A percentile compares a stretch with the other conserved stretches of the same genome.
Evolutionary conservation across 1,140 invertebrate species (phyloP).

Genomic region (Himalopsyche phryganea): DNA sequence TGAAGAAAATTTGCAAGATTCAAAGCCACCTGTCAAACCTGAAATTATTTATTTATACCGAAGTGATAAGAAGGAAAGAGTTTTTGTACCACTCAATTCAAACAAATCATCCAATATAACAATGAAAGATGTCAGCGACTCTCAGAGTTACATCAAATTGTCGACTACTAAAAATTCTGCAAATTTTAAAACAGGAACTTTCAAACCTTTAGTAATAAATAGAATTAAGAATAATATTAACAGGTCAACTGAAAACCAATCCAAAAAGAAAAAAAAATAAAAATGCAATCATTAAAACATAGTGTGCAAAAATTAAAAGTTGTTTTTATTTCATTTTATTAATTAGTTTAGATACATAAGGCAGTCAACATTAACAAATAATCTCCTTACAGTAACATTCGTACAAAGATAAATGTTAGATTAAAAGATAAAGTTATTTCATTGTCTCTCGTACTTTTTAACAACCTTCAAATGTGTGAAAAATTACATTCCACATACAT

Average conservation of each 20-base stretch:
- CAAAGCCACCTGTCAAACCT: neutral
- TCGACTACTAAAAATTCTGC: neutral
- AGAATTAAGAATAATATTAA: slow-evolving; percentile 26
- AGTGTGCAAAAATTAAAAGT: no score
- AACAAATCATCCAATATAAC: neutral
- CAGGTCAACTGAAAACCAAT: slow-evolving; percentile 9
- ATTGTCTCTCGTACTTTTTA: neutral
- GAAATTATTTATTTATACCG: slow-evolving; percentile 12
- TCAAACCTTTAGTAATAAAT: slow-evolving; percentile 24
- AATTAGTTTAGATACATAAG: slow-evolving; percentile 26
- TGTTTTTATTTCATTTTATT: slow-evolving; percentile 19
- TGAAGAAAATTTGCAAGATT: neutral
- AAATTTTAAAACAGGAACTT: slow-evolving; percentile 4
- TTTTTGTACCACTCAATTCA: slow-evolving; percentile 3
- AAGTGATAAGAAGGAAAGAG: slow-evolving; percentile 12
- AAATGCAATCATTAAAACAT: slow-evolving; percentile 12
- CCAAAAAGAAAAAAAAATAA: slow-evolving; percentile 21
- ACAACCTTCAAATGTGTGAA: neutral
- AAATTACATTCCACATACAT: neutral
- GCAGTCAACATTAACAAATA: slow-evolving; percentile 25
- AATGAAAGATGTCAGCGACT: neutral
- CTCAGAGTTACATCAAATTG: slow-evolving; percentile 7
- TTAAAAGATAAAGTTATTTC: neutral
- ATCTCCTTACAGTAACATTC: neutral
- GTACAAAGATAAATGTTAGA: slow-evolving; percentile 3